Evolutionary conservation across 2,797 vertebrate genomes (phyloP).

Genomic region (Acanthiza pusilla): DNA sequence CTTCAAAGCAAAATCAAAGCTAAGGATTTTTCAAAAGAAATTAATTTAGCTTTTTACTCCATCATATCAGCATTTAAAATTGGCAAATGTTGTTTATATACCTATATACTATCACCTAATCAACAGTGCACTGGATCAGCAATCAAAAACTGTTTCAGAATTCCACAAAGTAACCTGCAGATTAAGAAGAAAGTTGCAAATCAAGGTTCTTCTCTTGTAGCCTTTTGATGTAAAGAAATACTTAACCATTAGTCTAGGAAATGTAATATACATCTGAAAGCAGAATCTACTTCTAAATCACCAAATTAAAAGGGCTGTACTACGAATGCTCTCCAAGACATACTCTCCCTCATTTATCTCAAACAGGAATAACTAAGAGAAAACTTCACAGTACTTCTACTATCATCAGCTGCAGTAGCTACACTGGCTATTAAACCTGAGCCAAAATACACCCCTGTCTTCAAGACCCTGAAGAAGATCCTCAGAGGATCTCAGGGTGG

Average conservation of each 20-base stretch:
- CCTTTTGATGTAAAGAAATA: not conserved
- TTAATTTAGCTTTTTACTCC: not conserved
- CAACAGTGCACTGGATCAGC: rapidly evolving
- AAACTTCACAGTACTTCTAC: not conserved
- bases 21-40: not conserved
- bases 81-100: not conserved
- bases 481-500: not conserved
- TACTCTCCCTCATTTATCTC: not conserved
- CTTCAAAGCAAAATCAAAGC: not conserved
- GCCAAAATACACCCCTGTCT: not conserved
- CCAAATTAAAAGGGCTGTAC: not conserved
- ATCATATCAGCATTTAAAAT: not conserved
- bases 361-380: not conserved
- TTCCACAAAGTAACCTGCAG: not conserved
- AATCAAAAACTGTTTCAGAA: not conserved
- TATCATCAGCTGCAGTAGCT: not conserved
- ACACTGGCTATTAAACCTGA: not conserved
- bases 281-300: not conserved
- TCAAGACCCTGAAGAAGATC: not conserved
- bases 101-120: not conserved
- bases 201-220: not conserved
- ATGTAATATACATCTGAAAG: not conserved
- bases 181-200: not conserved
- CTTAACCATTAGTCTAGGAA: not conserved
- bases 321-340: not conserved